A percentile compares a stretch with the other conserved stretches of the same genome.
These are phyloP conservation scores for Oscheius sp. DNA, from an alignment of 2,888 invertebrate genomes.

Conservation along the genomic window DNA sequence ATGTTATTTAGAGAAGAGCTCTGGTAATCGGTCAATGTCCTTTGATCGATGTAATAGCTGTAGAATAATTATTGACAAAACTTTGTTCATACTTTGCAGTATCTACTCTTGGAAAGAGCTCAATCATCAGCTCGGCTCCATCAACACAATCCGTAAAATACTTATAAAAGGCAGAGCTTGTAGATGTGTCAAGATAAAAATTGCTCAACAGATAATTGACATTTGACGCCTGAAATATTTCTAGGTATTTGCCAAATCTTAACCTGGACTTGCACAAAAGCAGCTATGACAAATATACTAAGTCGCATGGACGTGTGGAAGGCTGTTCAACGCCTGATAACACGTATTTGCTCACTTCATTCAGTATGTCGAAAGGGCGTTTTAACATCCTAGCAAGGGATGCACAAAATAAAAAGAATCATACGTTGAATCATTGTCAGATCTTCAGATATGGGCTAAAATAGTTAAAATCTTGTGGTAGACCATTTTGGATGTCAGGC, in stretches of 20 bases:
- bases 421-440: no score
- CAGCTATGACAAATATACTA: not conserved
- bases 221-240: not conserved
- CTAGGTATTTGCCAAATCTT: not conserved
- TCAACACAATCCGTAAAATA: not conserved
- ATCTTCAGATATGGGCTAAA: no score
- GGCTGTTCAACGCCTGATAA: conserved; percentile 19
- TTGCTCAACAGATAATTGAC: not conserved
- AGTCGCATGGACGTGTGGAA: conserved; percentile 20
- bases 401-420: no score
- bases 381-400: no score
- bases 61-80: not conserved
- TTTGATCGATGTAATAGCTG: not conserved
- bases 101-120: not conserved
- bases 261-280: conserved; percentile 7
- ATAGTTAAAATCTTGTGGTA: no score
- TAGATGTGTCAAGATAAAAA: not conserved
- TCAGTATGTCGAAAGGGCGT: not conserved
- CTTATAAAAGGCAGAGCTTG: not conserved
- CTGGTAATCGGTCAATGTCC: not conserved
- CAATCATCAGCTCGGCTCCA: not conserved
- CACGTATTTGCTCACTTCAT: conserved; percentile 24
- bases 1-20: not conserved
- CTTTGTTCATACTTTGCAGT: not conserved
- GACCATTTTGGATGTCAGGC: no score